phyloP scores from a whole-genome alignment of 1,140 invertebrate species.

The Drosophila pachea region DNA sequence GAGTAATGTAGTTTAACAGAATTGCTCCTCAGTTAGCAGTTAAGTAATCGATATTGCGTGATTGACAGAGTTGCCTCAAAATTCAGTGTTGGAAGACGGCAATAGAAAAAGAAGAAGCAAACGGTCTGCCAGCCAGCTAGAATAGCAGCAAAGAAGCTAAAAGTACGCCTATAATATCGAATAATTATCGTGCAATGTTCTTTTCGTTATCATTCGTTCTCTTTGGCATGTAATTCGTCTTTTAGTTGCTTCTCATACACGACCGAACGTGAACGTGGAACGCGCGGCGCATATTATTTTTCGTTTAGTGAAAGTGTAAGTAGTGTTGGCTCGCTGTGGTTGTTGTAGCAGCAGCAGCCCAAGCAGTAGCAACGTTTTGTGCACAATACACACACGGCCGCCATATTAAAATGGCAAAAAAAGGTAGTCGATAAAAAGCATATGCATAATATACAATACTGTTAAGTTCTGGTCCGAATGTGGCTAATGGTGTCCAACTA shows the following conservation, averaged over 20 bases:
- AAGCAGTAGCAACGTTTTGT: constrained; percentile 45
- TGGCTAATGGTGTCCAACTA: constrained; percentile 39
- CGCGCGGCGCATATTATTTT: constrained; percentile 63
- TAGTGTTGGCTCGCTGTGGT: constrained; percentile 51
- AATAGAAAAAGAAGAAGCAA: constrained; percentile 16
- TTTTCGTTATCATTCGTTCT: constrained; percentile 49
- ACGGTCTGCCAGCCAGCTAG: constrained; percentile 27
- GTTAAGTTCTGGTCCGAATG: constrained; percentile 18
- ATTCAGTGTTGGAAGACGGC: constrained; percentile 19
- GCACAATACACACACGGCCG: constrained; percentile 57
- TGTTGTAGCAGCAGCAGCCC: constrained; percentile 37
- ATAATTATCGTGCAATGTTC: constrained; percentile 56
- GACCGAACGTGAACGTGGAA: constrained; percentile 53
- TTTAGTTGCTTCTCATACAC: constrained; percentile 50
- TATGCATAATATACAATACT: constrained; percentile 37
- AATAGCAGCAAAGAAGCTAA: constrained; percentile 33
- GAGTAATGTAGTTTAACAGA: constrained; percentile 5
- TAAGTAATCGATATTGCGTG: constrained; percentile 3
- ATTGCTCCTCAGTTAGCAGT: background rate
- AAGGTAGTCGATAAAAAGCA: constrained; percentile 44
- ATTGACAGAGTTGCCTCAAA: constrained; percentile 3
- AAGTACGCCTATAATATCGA: constrained; percentile 48
- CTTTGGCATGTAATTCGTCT: constrained; percentile 42
- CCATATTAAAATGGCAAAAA: constrained; percentile 57
- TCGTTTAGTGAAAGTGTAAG: constrained; percentile 67